Conservation (phyloP, 2,113 vertebrate species). For the Triplophysa dalaica region DNA sequence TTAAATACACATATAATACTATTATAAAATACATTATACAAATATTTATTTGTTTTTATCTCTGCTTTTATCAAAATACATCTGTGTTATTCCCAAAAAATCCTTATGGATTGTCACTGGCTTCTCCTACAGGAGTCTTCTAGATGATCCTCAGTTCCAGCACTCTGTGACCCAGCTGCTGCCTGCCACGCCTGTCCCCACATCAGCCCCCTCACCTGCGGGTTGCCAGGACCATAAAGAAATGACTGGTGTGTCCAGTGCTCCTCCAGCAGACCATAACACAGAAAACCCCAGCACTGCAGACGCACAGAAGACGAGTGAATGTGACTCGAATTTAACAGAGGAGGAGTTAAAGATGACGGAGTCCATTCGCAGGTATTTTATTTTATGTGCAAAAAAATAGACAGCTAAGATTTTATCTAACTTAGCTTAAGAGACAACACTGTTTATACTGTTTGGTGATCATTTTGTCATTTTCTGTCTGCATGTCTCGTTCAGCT, state of each 20-base stretch:
- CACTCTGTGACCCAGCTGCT: slow-evolving; percentile 68
- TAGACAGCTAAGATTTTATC: no score
- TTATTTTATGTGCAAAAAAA: no score
- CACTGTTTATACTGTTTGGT: no score
- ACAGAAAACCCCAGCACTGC: slow-evolving; percentile 21
- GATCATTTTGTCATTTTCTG: no score
- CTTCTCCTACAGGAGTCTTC: slow-evolving; percentile 71
- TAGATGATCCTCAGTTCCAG: slow-evolving; percentile 79
- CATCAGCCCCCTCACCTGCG: background rate
- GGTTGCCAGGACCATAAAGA: background rate
- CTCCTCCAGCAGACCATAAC: slow-evolving; percentile 10
- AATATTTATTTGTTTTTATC: background rate
- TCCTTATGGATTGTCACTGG: background rate
- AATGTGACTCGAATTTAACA: slow-evolving; percentile 30
- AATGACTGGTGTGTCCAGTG: background rate
- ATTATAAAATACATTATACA: no score
- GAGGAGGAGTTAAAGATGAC: slow-evolving; percentile 56
- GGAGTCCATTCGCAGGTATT: slow-evolving; percentile 68
- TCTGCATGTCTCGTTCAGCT: no score
- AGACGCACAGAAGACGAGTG: background rate
- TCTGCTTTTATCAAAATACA: background rate
- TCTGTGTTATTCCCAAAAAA: no score
- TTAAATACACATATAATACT: background rate
- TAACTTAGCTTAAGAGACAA: no score
- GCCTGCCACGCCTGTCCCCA: slow-evolving; percentile 52